Evolutionary conservation across 2,888 invertebrate species (phyloP).

Genomic region (Anagyrus pseudococci): DNA sequence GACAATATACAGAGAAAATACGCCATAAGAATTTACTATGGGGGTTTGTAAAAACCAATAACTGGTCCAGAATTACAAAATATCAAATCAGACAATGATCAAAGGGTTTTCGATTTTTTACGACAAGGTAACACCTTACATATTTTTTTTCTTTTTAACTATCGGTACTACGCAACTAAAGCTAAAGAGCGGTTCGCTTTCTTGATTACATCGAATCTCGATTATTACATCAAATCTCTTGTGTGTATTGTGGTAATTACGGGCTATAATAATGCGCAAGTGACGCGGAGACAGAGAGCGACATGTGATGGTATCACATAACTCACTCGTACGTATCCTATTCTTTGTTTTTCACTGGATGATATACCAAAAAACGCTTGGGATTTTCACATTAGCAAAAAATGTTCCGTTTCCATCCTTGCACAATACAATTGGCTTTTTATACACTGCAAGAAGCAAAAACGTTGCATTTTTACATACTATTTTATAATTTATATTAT

Average conservation of each 20-base stretch:
- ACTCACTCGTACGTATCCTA: too few species aligned
- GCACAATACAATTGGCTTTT: not conserved
- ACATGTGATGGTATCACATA: too few species aligned
- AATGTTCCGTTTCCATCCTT: not conserved
- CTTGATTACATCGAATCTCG: constrained; percentile 33
- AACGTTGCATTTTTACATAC: constrained; percentile 38
- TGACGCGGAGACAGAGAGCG: constrained; percentile 27
- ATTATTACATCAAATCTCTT: constrained; percentile 30
- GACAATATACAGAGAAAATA: constrained; percentile 62
- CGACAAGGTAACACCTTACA: constrained; percentile 43
- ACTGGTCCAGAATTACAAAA: constrained; percentile 57
- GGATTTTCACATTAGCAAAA: not conserved
- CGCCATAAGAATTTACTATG: constrained; percentile 56
- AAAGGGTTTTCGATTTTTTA: constrained; percentile 45
- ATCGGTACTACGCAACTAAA: constrained; percentile 47
- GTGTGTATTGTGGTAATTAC: not conserved
- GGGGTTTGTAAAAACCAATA: constrained; percentile 57
- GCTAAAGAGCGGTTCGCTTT: constrained; percentile 42
- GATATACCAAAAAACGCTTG: not conserved
- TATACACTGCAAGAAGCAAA: constrained; percentile 50
- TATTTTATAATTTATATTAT: not conserved
- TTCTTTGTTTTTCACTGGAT: too few species aligned
- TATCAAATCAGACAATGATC: constrained; percentile 59
- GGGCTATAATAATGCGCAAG: constrained; percentile 24
- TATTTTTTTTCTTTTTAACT: constrained; percentile 43